These are phyloP conservation scores for Falco naumanni DNA, from an alignment of 2,797 vertebrate genomes.

Conservation along the genomic window DNA sequence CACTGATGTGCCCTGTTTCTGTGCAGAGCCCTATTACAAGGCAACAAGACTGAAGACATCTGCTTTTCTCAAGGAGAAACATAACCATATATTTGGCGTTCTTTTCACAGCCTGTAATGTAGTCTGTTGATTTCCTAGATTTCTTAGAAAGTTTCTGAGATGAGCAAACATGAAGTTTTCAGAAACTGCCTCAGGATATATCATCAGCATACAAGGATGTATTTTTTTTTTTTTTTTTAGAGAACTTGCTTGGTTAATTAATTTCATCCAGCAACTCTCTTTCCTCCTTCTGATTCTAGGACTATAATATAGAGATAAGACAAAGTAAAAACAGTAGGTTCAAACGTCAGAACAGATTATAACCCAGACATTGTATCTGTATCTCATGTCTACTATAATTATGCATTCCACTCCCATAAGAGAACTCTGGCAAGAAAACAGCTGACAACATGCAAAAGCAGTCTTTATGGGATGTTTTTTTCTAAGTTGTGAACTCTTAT, in stretches of 20 bases:
- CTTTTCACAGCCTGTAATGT: not conserved
- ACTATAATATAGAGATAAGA: not conserved
- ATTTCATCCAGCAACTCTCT: not conserved
- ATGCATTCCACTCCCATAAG: not conserved
- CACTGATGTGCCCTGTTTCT: not conserved
- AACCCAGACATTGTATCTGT: not conserved
- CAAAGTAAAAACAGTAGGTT: not conserved
- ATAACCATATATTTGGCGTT: fast-evolving
- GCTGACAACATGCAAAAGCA: not conserved
- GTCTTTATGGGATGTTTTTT: not conserved
- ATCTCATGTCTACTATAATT: not conserved
- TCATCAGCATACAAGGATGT: not conserved
- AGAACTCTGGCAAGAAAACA: not conserved
- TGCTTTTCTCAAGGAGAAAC: not conserved
- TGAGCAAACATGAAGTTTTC: not conserved
- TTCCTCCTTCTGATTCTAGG: not conserved
- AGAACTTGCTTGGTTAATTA: not conserved
- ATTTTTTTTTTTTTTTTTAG: not conserved
- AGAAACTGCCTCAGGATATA: not conserved
- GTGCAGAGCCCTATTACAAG: not conserved
- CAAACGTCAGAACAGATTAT: not conserved
- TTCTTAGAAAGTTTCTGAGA: not conserved
- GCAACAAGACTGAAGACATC: not conserved
- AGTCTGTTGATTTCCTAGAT: not conserved
- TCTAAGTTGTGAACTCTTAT: not conserved